These are phyloP conservation scores for Listrodromus nycthemerus DNA, from an alignment of 2,888 invertebrate species.

Conservation along the genomic window DNA sequence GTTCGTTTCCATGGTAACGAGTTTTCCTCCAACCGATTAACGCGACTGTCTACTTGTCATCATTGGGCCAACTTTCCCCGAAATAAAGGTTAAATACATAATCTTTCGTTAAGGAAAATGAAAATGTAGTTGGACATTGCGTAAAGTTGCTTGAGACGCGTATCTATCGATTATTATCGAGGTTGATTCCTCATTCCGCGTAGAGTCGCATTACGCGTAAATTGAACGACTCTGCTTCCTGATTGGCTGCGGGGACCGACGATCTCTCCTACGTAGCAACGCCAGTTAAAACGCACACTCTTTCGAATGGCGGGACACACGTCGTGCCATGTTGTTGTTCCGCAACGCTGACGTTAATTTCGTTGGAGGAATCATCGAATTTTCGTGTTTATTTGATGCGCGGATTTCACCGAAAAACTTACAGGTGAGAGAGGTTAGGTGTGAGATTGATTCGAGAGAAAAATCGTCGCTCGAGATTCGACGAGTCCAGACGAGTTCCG, in stretches of 20 bases:
- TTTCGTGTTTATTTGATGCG: background rate
- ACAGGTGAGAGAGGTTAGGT: background rate
- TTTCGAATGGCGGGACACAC: conserved; percentile 48
- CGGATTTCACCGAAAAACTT: background rate
- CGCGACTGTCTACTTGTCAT: background rate
- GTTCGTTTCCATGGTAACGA: conserved; percentile 40
- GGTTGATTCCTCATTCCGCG: background rate
- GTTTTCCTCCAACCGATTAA: background rate
- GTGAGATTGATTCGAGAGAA: no score
- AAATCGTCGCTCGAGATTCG: no score
- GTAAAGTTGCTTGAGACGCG: no score
- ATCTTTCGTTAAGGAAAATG: no score
- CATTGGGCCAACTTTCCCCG: background rate
- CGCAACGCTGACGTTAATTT: background rate
- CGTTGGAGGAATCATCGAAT: background rate
- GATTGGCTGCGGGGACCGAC: conserved; percentile 25
- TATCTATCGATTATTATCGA: no score
- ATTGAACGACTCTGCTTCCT: background rate
- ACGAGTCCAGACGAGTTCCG: no score
- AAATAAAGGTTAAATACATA: background rate
- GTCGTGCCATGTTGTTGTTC: conserved; percentile 21
- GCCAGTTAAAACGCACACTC: conserved; percentile 22
- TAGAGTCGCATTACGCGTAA: background rate
- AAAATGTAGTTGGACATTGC: no score
- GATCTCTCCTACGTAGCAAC: background rate